phyloP scores from a whole-genome alignment of 2,113 vertebrate genomes.

The Cyprinodon tularosa region DNA sequence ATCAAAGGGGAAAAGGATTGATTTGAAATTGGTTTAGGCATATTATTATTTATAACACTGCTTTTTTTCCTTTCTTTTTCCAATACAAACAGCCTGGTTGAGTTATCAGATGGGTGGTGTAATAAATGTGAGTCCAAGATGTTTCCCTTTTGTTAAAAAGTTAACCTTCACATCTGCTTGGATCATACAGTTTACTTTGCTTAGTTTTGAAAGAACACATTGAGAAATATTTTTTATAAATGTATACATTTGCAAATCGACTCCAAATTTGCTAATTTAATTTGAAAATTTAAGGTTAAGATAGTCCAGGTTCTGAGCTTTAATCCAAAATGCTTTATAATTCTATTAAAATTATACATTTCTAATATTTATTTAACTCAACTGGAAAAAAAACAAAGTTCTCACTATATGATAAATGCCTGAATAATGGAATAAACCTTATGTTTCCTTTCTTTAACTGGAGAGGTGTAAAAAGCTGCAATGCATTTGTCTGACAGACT shows the following conservation, averaged over 20 bases:
- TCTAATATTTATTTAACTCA: too few relatives aligned
- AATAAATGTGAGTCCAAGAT: conserved; percentile 16
- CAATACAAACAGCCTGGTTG: background rate
- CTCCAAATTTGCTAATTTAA: too few relatives aligned
- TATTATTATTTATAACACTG: background rate
- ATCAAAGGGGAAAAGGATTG: background rate
- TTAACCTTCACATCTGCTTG: conserved; percentile 13
- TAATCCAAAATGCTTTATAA: too few relatives aligned
- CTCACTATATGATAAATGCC: too few relatives aligned
- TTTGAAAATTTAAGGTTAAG: too few relatives aligned
- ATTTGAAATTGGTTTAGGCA: background rate
- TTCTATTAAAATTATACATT: too few relatives aligned
- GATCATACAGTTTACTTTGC: background rate
- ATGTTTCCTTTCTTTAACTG: too few relatives aligned
- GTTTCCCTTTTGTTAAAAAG: conserved; percentile 47
- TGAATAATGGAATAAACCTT: too few relatives aligned
- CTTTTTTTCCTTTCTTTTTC: background rate
- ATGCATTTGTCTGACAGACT: too few relatives aligned
- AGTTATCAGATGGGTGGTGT: conserved; percentile 15
- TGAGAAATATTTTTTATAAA: background rate
- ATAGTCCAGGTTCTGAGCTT: too few relatives aligned
- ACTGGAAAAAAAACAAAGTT: too few relatives aligned
- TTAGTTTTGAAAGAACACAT: background rate
- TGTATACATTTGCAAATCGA: background rate
- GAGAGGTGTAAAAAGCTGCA: too few relatives aligned